phyloP scores from a whole-genome alignment of 2,797 vertebrate genomes.

The Dryobates pubescens region DNA sequence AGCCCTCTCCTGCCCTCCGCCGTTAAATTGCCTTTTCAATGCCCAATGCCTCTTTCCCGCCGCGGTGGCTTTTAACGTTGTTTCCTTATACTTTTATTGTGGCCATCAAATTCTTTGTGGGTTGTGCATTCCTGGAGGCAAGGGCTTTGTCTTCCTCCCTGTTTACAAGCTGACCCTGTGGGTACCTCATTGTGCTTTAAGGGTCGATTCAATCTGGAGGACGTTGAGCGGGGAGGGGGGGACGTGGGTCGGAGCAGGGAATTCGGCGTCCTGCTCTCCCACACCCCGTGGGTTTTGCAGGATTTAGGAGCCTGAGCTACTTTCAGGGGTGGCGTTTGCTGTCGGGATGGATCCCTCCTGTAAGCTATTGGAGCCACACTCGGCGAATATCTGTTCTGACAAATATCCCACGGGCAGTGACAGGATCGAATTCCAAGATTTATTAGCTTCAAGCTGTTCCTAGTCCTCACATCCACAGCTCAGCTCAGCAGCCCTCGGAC shows the following conservation, averaged over 20 bases:
- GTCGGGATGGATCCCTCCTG: neutral
- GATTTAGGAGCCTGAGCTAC: neutral
- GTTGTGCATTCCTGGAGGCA: neutral
- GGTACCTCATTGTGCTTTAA: neutral
- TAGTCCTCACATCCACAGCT: neutral
- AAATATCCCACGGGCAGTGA: neutral
- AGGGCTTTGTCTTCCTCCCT: neutral
- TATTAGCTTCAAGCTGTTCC: neutral
- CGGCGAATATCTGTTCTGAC: neutral
- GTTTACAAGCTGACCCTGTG: slow-evolving; percentile 24
- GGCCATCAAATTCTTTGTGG: neutral
- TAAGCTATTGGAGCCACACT: neutral
- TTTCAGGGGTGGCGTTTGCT: neutral
- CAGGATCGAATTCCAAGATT: neutral
- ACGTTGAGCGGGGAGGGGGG: neutral
- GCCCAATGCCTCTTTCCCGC: neutral
- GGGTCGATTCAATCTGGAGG: neutral
- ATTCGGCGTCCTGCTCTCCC: neutral
- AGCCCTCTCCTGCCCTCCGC: neutral
- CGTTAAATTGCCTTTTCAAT: neutral
- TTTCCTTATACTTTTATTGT: neutral
- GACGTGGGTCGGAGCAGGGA: neutral
- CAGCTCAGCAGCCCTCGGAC: neutral
- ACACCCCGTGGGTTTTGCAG: accelerated
- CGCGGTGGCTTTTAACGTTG: neutral